Conservation (phyloP, 2,888 invertebrate species). For the Diarsia dahlii region DNA sequence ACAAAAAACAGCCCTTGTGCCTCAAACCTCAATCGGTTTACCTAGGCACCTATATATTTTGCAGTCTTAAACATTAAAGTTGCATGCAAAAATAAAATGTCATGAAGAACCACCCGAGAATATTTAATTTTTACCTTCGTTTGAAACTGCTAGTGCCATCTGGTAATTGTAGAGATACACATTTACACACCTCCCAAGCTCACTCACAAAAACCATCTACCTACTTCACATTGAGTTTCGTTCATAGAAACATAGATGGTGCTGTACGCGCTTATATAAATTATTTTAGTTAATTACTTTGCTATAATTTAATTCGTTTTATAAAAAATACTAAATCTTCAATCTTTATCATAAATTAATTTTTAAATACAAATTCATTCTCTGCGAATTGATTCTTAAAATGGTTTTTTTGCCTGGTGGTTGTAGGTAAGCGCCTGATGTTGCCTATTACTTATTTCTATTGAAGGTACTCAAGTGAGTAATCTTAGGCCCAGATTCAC, state of each 20-base stretch:
- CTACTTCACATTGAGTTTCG: background rate
- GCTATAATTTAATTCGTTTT: background rate
- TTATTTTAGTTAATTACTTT: background rate
- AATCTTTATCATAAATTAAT: background rate
- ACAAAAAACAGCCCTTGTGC: background rate
- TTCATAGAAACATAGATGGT: constrained; percentile 4
- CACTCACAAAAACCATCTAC: background rate
- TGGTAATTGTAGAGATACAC: background rate
- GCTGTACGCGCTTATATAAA: background rate
- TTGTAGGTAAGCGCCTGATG: too few relatives aligned
- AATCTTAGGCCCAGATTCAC: too few relatives aligned
- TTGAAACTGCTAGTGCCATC: constrained; percentile 11
- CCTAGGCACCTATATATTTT: background rate
- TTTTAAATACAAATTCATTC: too few relatives aligned
- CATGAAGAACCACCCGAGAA: background rate
- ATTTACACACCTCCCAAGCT: background rate
- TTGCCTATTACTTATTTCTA: background rate
- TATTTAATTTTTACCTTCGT: background rate
- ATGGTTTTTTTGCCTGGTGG: background rate
- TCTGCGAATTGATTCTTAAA: background rate
- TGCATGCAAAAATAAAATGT: background rate
- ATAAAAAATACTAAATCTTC: background rate
- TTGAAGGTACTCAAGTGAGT: background rate
- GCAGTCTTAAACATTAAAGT: background rate
- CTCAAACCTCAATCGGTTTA: background rate